Base-by-base conservation (phyloP, 1,140 invertebrate species). In the Streblospio benedicti region DNA sequence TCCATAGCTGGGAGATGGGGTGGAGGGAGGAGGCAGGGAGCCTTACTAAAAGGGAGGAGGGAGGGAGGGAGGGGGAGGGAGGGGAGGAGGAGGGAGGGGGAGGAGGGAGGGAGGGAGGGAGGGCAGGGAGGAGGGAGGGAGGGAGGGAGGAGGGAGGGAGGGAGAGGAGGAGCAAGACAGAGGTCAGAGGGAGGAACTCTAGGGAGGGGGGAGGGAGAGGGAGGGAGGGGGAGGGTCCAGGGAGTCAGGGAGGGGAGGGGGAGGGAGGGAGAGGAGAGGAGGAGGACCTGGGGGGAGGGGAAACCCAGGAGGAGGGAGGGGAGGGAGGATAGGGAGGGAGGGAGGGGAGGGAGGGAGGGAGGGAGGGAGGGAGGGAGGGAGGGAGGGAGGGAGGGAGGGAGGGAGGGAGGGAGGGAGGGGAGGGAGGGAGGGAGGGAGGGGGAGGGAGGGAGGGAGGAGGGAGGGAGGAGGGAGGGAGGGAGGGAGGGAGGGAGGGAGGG, bases 61-160 rank as follows among this genome's bases (percentile, higher is more conserved):
- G 62, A 20, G 62, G 41, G 61, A 64, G 53, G 6, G 53, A 53
- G 53, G 35, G 55, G 50, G 63, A 59, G 61, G 43, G 30, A 43
- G 41, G 45, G 61, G 45, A 14, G 23, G 61, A 35, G 35, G 43
- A 35, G n/a, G 30, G 50, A 33, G 32, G 33, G 45, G 23, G 33
- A 28, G 49, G 43, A 30, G 23, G 44, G 59, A 23, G 4, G 59
- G 49, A 2, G 45, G 60, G 49, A 35, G 47, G 45, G 27, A 38
- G 47, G 33, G 60, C 50, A 49, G 20, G 12, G 1, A 38, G 25
- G 25, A 18, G 27, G 20, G 45, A 44, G 27, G 20, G 31, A 28
- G 41, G 6, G 51, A 1, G 54, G 12, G 62, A 44, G 54, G 28
- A 45, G 47, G 30, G 14, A 25, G 55, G 43, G 18, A 56, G 53